phyloP scores from a whole-genome alignment of 2,797 vertebrate genomes.

The Hippopotamyrus pictus region DNA sequence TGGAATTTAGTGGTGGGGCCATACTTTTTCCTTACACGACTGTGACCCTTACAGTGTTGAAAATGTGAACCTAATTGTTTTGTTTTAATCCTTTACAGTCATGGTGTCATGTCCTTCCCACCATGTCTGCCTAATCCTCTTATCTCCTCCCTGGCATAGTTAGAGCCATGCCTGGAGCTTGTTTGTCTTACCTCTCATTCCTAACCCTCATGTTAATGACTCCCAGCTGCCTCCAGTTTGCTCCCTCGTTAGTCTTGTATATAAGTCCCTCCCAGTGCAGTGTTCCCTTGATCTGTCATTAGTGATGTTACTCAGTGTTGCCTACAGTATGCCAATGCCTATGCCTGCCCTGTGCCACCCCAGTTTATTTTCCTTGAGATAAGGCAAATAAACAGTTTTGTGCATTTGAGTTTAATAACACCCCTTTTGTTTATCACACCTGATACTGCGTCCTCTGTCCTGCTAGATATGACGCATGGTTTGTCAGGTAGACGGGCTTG shows the following conservation, averaged over 20 bases:
- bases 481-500: not conserved
- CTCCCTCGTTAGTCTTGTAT: not conserved
- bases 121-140: not conserved
- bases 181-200: not conserved
- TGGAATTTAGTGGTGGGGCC: not conserved
- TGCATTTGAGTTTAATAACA: not conserved
- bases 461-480: not conserved
- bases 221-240: not conserved
- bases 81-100: not conserved
- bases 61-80: not conserved
- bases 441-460: not conserved
- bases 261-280: not conserved
- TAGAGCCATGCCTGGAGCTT: not conserved
- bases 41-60: not conserved
- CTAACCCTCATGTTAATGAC: not conserved
- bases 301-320: not conserved
- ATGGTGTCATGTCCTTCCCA: not conserved
- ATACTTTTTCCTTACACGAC: not conserved
- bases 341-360: not conserved
- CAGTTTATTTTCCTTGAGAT: not conserved
- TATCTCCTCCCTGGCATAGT: not conserved
- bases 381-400: too few species aligned
- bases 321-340: too few species aligned
- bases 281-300: not conserved
- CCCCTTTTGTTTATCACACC: not conserved